Evolutionary conservation across 2,797 vertebrate species (phyloP), one percentile per base, ranked within the genome.

Genomic region (Anolis apletophallus): DNA sequence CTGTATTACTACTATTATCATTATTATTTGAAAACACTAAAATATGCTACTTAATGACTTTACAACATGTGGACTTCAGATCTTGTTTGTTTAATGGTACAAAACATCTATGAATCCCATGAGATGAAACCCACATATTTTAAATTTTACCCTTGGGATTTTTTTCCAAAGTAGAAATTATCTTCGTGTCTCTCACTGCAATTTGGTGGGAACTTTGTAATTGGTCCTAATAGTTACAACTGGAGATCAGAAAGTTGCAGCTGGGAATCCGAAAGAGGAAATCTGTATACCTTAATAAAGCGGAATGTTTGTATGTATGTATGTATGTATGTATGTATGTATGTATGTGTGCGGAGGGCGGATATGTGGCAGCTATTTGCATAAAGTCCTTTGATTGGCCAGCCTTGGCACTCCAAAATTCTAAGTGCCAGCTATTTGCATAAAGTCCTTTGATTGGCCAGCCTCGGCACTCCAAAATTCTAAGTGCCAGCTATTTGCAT

Each of bases 31-130:
- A 69, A 78, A 84, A 21, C 19, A 80, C 32, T 64, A 83, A 59
- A 69, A 78, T 75, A 80, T 61, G 26, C 1, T 23, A 67, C 19
- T 69, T 74, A 85, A 75, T 90, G 80, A 76, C 36, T 67, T 89
- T n/a, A 86, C 82, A 69, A 76, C 46, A 52, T 11, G 2, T 36
- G n/a, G 88, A 80, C 82, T 85, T 68, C 26, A 52, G 75, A 81
- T 11, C 50, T 83, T 1, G 3, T 46, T 55, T 89, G 46, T 89
- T 91, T 83, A 94, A 61, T 83, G 81, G 29, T 21, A 87, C 61
- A 81, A 87, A 29, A 87, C 71, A 69, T 54, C 61, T 73, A 87
- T 57, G 36, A 83, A n/a, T 57, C 23, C n/a, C 36, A 67, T 0
- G 69, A 32, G 68, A 86, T 88, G 68, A 81, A 88, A 32, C 34